A percentile compares a stretch with the other conserved stretches of the same genome.
These are phyloP conservation scores for Malurus melanocephalus DNA, from an alignment of 2,113 vertebrate genomes.

Conservation along the genomic window DNA sequence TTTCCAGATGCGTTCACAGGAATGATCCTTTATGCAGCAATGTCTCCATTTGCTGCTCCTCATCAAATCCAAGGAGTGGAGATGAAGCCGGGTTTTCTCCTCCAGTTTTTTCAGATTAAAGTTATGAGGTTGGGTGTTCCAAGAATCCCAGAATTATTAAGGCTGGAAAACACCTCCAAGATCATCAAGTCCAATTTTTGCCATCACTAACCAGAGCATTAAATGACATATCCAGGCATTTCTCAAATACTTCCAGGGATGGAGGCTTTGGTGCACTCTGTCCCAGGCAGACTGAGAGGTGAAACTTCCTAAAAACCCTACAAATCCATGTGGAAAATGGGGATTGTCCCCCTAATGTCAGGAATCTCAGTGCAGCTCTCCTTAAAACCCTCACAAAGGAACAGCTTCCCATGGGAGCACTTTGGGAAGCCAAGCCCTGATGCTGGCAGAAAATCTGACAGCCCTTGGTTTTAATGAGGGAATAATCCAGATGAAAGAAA, in stretches of 20 bases:
- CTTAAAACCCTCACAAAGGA: neutral
- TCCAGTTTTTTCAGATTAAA: neutral
- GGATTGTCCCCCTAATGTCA: neutral
- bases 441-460: conserved; percentile 22
- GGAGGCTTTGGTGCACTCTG: neutral
- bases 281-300: neutral
- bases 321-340: neutral
- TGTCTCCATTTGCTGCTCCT: neutral
- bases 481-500: conserved; percentile 41
- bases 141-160: neutral
- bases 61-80: neutral
- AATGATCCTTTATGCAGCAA: neutral
- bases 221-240: fast-evolving
- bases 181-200: neutral
- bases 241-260: neutral
- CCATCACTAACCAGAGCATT: neutral
- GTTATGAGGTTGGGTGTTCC: neutral
- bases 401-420: neutral
- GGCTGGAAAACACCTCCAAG: neutral
- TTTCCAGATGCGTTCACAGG: fast-evolving
- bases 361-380: neutral
- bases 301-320: neutral
- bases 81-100: neutral
- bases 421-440: neutral
- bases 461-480: conserved; percentile 18